These are phyloP conservation scores for Avahi laniger DNA, from an alignment of 2,797 vertebrate genomes.

Conservation along the genomic window DNA sequence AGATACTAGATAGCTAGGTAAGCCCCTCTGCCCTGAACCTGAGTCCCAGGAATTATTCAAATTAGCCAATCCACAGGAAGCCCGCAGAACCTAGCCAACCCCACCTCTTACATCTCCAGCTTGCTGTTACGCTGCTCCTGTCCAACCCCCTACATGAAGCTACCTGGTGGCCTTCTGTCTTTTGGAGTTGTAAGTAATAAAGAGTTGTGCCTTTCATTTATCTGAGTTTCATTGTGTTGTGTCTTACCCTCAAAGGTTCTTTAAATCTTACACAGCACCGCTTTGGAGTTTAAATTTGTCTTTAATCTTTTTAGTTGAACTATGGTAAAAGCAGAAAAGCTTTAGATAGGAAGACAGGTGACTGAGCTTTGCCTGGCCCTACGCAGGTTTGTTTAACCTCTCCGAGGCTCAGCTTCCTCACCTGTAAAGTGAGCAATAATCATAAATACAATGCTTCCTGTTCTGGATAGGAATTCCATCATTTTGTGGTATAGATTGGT, in stretches of 20 bases:
- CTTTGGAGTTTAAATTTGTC: conserved; percentile 67
- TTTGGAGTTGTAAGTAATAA: neutral
- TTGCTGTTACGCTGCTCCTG: neutral
- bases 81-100: neutral
- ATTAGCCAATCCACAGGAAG: neutral
- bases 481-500: neutral
- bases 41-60: neutral
- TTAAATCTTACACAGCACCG: conserved; percentile 33
- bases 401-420: neutral
- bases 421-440: neutral
- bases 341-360: conserved; percentile 13
- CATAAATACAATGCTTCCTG: neutral
- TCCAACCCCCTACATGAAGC: neutral
- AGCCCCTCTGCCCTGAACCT: neutral
- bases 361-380: neutral
- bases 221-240: conserved; percentile 40
- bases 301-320: conserved; percentile 59
- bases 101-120: neutral
- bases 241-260: conserved; percentile 33
- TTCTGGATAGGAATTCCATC: neutral
- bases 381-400: neutral
- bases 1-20: neutral
- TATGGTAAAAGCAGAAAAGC: conserved; percentile 16
- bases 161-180: neutral
- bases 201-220: conserved; percentile 28